phyloP scores from a whole-genome alignment of 1,140 invertebrate genomes.

The Drosophila bipectinata region DNA sequence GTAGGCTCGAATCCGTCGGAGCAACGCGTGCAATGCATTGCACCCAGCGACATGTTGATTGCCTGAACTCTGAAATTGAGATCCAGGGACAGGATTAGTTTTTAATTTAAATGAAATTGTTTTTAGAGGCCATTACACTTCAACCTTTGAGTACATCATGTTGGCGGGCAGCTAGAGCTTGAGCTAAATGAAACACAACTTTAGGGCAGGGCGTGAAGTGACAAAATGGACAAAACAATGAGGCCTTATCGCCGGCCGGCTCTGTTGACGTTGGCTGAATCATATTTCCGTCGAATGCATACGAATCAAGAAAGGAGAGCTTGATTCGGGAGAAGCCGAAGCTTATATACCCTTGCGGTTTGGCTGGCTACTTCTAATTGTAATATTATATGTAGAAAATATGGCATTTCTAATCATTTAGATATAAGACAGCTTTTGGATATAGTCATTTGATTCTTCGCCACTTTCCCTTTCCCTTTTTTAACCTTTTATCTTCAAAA shows the following conservation, averaged over 20 bases:
- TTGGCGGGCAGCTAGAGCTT: conserved; percentile 18
- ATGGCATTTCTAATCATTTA: too few relatives aligned
- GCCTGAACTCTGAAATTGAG: conserved; percentile 73
- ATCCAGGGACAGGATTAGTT: conserved; percentile 1
- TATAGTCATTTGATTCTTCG: too few relatives aligned
- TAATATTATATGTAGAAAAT: too few relatives aligned
- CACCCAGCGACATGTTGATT: conserved; percentile 90
- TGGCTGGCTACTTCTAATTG: too few relatives aligned
- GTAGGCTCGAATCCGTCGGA: conserved; percentile 96
- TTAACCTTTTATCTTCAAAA: too few relatives aligned
- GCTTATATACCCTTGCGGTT: too few relatives aligned
- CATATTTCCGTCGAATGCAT: conserved; percentile 63
- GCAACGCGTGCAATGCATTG: conserved; percentile 97
- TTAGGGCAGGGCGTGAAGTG: conserved; percentile 23
- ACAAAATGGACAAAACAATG: conserved; percentile 49
- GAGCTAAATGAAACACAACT: conserved; percentile 24
- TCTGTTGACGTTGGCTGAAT: conserved; percentile 58
- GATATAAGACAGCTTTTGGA: too few relatives aligned
- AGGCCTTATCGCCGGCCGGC: conserved; percentile 27
- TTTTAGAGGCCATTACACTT: conserved; percentile 57
- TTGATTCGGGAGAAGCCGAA: too few relatives aligned
- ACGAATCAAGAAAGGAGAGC: conserved; percentile 3
- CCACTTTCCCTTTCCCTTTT: too few relatives aligned
- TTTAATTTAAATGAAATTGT: not conserved
- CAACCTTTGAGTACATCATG: conserved; percentile 76